A percentile compares a stretch with the other conserved stretches of the same genome.
Conservation (phyloP, 2,113 vertebrate genomes). For the Nothocercus nigrocapillus region DNA sequence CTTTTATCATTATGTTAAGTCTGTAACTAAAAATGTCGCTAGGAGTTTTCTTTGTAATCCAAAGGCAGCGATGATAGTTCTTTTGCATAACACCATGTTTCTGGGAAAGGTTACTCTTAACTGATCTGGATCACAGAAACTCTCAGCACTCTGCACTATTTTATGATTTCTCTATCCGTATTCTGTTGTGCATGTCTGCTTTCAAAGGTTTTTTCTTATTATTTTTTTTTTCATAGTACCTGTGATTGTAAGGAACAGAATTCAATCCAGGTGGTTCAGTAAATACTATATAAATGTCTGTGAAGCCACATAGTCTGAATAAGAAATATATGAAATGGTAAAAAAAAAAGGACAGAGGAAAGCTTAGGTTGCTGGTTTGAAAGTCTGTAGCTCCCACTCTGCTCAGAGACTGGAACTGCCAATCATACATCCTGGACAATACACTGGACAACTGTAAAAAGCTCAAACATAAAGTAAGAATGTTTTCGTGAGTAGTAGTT, state of each 20-base stretch:
- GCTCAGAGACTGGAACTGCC: not conserved
- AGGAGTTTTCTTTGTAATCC: not conserved
- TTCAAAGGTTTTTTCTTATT: not conserved
- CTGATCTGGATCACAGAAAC: not conserved
- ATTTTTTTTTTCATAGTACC: not conserved
- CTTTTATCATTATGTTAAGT: not conserved
- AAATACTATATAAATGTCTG: not conserved
- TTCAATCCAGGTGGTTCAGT: not conserved
- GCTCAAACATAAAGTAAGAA: not conserved
- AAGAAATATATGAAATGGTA: not conserved
- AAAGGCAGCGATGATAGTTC: not conserved
- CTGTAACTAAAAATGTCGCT: not conserved
- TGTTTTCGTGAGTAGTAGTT: not conserved
- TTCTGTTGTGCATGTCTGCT: not conserved
- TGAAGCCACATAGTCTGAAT: not conserved
- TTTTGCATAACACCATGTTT: not conserved
- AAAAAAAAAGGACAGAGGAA: not conserved
- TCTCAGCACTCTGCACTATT: not conserved
- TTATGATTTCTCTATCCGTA: not conserved
- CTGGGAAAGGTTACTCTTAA: not conserved
- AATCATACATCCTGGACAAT: not conserved
- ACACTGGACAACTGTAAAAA: fast-evolving
- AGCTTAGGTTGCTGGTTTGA: not conserved
- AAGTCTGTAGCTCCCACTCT: not conserved
- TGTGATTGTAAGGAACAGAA: not conserved